Percentiles rank a stretch among this genome's conserved stretches.
Conservation (phyloP, 2,888 invertebrate species). For the Erebia palarica region DNA sequence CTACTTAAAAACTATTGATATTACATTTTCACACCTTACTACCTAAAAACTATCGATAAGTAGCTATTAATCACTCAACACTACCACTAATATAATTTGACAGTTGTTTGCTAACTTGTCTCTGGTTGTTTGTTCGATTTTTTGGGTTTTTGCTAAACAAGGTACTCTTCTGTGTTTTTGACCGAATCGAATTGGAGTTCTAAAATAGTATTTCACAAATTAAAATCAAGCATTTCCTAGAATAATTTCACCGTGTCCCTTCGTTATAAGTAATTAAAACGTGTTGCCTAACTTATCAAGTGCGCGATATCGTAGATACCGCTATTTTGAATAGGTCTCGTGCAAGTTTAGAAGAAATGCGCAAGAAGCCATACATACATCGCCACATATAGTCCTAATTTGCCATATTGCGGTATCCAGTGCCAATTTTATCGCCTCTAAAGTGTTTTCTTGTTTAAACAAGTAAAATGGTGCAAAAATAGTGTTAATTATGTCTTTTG, state of each 20-base stretch:
- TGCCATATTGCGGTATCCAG: slow-evolving; percentile 14
- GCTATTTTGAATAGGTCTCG: slow-evolving; percentile 24
- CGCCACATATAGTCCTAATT: slow-evolving; percentile 27
- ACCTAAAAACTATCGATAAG: neutral
- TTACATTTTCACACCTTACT: too few relatives aligned
- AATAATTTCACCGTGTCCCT: neutral
- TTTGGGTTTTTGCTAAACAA: slow-evolving; percentile 13
- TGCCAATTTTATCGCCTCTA: neutral
- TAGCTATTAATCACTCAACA: neutral
- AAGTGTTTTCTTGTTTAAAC: neutral
- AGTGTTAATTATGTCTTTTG: neutral
- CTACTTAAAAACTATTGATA: too few relatives aligned
- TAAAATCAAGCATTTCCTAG: neutral
- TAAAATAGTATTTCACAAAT: neutral
- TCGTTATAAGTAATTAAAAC: neutral
- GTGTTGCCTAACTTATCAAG: neutral
- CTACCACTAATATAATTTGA: slow-evolving; percentile 3
- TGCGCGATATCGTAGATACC: neutral
- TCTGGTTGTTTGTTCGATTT: slow-evolving; percentile 8
- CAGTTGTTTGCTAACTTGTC: too few relatives aligned
- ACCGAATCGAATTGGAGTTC: slow-evolving; percentile 24
- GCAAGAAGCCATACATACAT: slow-evolving; percentile 43
- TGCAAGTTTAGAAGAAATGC: slow-evolving; percentile 32
- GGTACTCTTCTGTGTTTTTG: too few relatives aligned
- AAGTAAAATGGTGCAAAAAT: neutral